Evolutionary conservation across 2,113 vertebrate species (phyloP).

Genomic region (Monarcha castaneiventris): DNA sequence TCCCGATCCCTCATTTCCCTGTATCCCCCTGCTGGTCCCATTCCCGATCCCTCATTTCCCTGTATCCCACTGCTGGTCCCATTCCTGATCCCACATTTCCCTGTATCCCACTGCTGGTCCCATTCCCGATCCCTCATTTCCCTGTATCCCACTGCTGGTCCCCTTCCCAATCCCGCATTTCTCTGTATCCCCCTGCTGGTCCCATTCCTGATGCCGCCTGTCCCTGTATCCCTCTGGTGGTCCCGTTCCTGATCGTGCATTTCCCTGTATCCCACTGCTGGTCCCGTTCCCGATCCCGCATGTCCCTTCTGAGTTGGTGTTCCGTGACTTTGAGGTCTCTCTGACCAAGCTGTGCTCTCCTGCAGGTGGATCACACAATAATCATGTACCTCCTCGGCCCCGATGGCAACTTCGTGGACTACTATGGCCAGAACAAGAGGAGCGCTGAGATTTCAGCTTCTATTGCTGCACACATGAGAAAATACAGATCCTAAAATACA

Average conservation of each 20-base stretch:
- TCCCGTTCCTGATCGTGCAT: fast-evolving
- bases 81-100: no score
- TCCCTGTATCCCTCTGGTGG: fast-evolving
- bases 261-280: neutral
- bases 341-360: neutral
- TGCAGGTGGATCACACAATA: conserved; percentile 96
- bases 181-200: no score
- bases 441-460: conserved; percentile 80
- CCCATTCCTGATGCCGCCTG: no score
- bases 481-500: conserved; percentile 57
- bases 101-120: neutral
- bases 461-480: conserved; percentile 87
- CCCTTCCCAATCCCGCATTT: fast-evolving
- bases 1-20: neutral
- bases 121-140: fast-evolving
- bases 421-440: conserved; percentile 94
- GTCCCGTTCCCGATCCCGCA: fast-evolving
- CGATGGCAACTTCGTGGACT: conserved; percentile 88
- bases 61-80: no score
- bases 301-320: neutral
- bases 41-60: fast-evolving
- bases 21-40: neutral
- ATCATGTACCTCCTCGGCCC: conserved; percentile 97
- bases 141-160: neutral
- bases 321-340: neutral